Conservation (phyloP, 1,140 invertebrate genomes). For the Hycleus phaleratus region DNA sequence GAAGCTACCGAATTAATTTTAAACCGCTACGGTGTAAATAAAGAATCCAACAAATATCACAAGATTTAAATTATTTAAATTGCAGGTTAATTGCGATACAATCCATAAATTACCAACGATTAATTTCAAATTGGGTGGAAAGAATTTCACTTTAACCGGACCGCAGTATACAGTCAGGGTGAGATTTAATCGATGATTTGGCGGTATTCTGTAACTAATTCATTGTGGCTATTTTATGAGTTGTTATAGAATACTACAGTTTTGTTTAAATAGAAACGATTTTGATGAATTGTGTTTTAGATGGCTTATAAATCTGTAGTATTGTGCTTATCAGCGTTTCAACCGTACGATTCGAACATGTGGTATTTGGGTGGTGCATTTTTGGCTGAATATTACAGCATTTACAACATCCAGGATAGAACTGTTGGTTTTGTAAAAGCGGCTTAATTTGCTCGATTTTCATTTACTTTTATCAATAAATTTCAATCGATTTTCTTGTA, state of each 20-base stretch:
- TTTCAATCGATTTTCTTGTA: too few species aligned
- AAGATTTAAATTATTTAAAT: slow-evolving; percentile 13
- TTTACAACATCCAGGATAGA: slow-evolving; percentile 30
- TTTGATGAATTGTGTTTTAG: slow-evolving; percentile 11
- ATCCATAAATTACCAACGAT: slow-evolving; percentile 36
- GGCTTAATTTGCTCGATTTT: too few species aligned
- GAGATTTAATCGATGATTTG: not conserved
- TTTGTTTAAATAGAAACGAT: too few species aligned
- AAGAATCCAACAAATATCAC: not conserved
- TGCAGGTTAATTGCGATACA: slow-evolving; percentile 40
- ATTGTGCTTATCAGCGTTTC: slow-evolving; percentile 33
- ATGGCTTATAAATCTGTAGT: slow-evolving; percentile 12
- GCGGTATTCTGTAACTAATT: too few species aligned
- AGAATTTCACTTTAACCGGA: slow-evolving; percentile 34
- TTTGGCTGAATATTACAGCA: slow-evolving; percentile 31
- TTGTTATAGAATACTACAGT: too few species aligned
- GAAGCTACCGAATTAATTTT: slow-evolving; percentile 50
- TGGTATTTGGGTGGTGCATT: slow-evolving; percentile 36
- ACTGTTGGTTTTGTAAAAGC: slow-evolving; percentile 29
- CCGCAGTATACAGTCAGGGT: slow-evolving; percentile 35
- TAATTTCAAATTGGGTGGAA: slow-evolving; percentile 31
- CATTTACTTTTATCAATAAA: too few species aligned
- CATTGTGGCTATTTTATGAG: too few species aligned
- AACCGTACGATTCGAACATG: slow-evolving; percentile 4
- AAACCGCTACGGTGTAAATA: slow-evolving; percentile 51